Percentiles rank a stretch among this genome's conserved stretches.
Conservation (phyloP, 2,113 vertebrate genomes). For the Apeltes quadracus region DNA sequence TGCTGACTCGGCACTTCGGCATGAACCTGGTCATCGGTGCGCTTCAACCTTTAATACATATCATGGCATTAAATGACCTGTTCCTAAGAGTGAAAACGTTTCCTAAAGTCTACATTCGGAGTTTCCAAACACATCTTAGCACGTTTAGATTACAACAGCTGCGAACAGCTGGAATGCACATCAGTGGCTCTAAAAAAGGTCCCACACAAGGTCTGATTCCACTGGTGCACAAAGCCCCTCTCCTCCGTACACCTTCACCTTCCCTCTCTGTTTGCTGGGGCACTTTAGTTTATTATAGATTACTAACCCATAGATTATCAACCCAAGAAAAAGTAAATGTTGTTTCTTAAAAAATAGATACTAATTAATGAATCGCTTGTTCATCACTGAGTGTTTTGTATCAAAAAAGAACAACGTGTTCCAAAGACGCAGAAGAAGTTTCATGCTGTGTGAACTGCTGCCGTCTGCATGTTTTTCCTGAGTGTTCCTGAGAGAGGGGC, state of each 20-base stretch:
- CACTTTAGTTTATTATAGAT: too few species aligned
- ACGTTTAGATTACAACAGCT: not conserved
- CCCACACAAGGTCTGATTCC: not conserved
- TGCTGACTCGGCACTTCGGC: constrained; percentile 44
- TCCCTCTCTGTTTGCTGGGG: too few species aligned
- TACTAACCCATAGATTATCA: too few species aligned
- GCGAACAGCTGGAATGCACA: not conserved
- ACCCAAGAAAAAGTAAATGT: too few species aligned
- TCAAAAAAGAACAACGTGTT: not conserved
- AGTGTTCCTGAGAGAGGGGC: not conserved
- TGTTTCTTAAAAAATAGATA: too few species aligned
- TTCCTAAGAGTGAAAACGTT: not conserved
- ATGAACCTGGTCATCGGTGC: too few species aligned
- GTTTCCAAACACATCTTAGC: not conserved
- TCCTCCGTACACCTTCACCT: too few species aligned
- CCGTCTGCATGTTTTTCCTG: not conserved
- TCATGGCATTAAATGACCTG: too few species aligned
- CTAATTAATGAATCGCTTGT: not conserved
- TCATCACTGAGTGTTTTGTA: not conserved
- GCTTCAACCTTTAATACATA: too few species aligned
- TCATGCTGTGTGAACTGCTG: not conserved
- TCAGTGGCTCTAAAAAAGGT: not conserved
- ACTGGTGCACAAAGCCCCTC: not conserved
- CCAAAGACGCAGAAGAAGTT: constrained; percentile 2
- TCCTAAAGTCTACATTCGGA: not conserved